phyloP scores from a whole-genome alignment of 1,140 invertebrate species.

The Ditylenchus dipsaci region DNA sequence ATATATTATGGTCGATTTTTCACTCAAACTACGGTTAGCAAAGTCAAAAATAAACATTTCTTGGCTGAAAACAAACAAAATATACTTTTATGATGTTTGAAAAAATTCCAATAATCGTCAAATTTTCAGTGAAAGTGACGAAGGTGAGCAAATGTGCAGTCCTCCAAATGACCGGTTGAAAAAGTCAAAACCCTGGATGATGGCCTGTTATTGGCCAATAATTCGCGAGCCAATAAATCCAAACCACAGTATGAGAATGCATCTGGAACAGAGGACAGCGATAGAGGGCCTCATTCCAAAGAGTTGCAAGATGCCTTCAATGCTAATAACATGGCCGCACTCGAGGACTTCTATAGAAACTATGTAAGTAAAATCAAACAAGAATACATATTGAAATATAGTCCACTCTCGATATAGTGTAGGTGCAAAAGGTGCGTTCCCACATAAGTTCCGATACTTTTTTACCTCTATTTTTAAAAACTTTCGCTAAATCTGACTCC shows the following conservation, averaged over 20 bases:
- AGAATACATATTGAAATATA: too few relatives aligned
- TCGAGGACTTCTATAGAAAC: not conserved
- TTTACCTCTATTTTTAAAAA: too few relatives aligned
- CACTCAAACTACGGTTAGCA: too few relatives aligned
- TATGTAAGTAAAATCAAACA: slow-evolving; percentile 4
- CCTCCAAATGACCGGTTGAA: slow-evolving; percentile 6
- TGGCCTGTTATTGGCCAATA: not conserved
- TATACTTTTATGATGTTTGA: too few relatives aligned
- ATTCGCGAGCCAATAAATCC: not conserved
- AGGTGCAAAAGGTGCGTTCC: too few relatives aligned
- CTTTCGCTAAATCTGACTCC: too few relatives aligned
- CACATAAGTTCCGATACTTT: too few relatives aligned
- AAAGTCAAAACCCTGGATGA: slow-evolving; percentile 11
- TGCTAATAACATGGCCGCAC: not conserved
- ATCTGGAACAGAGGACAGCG: not conserved
- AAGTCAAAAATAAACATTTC: not conserved
- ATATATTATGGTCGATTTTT: too few relatives aligned
- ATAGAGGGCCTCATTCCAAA: not conserved
- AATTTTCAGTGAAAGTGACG: not conserved
- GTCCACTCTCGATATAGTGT: too few relatives aligned
- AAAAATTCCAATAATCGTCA: too few relatives aligned
- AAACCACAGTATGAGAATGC: not conserved
- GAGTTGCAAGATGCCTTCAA: not conserved
- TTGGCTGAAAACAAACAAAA: not conserved
- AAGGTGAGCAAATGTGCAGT: not conserved